Base-by-base conservation (phyloP, 1,140 invertebrate genomes). In the Aphelenchoides fujianensis region DNA sequence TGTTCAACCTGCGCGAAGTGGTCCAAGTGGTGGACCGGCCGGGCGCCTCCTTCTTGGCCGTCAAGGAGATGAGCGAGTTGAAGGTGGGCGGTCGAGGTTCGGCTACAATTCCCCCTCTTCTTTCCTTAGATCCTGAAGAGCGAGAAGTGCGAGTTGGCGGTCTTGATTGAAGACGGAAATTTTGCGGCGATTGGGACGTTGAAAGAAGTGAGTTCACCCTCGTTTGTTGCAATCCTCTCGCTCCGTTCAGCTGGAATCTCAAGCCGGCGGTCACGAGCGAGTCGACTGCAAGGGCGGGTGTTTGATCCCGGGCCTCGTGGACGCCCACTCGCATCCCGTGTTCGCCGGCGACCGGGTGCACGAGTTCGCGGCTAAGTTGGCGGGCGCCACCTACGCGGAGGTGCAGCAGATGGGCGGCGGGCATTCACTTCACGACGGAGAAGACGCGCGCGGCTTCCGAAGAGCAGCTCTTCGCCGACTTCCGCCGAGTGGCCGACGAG, bases 281-380 rank as follows among this genome's bases (percentile, higher is more conserved):
- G 16, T 81, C 3, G 75, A 81, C 62, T 72, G 72, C 57, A 30
- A 70, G 19, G 79, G 72, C 3, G 80, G 80, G 30, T 69, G 75
- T 61, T 68, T 81, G 5, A 36, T 83, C 53, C 81, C 81, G 7
- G 88, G 90, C 3, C 85, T 90, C 27, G 86, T 90, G 34, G 89
- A 90, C 83, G 87, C 86, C 9, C 89, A 90, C 77, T 89, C 89
- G 27, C 90, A 90, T 85, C 88, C 89, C 0, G 87, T 90, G 2
- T 90, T 90, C 88, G 87, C 87, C 37, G 89, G 89, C 5, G 90
- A 90, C 79, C 79, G 89, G 63, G 89, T 90, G 3, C 87, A 90
- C 72, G 89, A 90, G 82, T 90, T 90, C 84, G 87, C 89, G 9
- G 88, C 82, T 61, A 76, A 88, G 84, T 74, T 86, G 84, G 88